Evolutionary conservation across 64 coral and sea anemone species (phyloP), one percentile per base, ranked within the genome.

Genomic region (Porites australiensis): DNA sequence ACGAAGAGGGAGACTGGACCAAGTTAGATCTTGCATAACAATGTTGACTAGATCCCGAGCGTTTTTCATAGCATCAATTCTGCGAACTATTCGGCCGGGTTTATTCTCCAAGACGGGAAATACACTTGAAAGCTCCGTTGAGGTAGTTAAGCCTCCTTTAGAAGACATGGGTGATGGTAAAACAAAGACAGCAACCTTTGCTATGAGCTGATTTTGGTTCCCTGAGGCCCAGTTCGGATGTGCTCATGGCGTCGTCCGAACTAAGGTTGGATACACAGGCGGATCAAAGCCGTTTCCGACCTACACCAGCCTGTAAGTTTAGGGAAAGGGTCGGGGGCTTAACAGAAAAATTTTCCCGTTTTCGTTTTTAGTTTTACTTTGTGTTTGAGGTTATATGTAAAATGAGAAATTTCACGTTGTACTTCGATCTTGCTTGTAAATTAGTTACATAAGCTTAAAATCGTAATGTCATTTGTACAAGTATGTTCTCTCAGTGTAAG

Each of bases 151-250:
- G 23, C 75, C 88, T 82, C 22, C 73, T 74, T 70, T 72, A 2
- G 47, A 75, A 21, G 59, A 73, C 50, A 97, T 97, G 95, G 88
- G 86, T 21, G 58, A 14, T 51, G 44, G 21, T 5, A 27, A 88
- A 15, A 99, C 88, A 7, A 68, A 91, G 14, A 99, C 83, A 54
- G 98, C 98, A 79, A 99, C 98, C 44, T 96, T 99, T 52, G 94
- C 98, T 45, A 95, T 99, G 84, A 95, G 94, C 65, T 99, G 98
- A 99, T 99, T 99, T 96, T 99, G 98, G 98, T 99, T 99, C 79
- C 98, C 98, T 94, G 98, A 99, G 91, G 94, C 98, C 18, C 91
- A 96, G 83, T 99, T 99, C 58, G 98, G 98, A 52, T 92, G 94
- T 82, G 94, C 88, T 23, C n/a, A 93, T 88, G 98, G 98, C 22